phyloP scores from a whole-genome alignment of 2,797 vertebrate species.

The Poeciliopsis gracilis region DNA sequence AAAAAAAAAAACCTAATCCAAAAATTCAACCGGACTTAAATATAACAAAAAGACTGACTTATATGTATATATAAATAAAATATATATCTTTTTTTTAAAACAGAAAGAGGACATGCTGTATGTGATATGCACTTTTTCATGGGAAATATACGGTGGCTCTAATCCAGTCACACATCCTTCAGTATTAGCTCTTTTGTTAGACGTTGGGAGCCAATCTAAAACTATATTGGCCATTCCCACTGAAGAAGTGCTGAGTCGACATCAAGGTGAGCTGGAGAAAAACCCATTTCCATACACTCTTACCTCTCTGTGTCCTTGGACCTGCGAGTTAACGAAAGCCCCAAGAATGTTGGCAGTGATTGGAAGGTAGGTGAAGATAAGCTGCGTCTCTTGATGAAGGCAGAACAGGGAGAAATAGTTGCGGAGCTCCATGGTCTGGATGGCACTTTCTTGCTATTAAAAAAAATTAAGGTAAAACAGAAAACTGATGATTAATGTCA shows the following conservation, averaged over 20 bases:
- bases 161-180: constrained; percentile 14
- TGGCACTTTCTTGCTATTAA: constrained; percentile 93
- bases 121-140: constrained; percentile 6
- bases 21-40: not conserved
- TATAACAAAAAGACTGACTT: not conserved
- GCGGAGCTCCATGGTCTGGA: constrained; percentile 95
- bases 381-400: constrained; percentile 96
- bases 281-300: constrained; percentile 53
- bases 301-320: constrained; percentile 96
- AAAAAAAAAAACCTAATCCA: not conserved
- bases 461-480: constrained; percentile 2
- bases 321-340: constrained; percentile 95
- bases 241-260: constrained; percentile 1
- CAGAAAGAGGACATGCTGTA: not conserved
- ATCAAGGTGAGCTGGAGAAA: constrained; percentile 2
- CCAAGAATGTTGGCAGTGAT: constrained; percentile 94
- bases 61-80: not conserved
- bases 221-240: constrained; percentile 16
- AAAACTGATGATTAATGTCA: not conserved
- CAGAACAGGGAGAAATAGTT: constrained; percentile 98
- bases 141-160: constrained; percentile 24
- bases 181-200: constrained; percentile 34
- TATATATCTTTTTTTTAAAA: constrained; percentile 4
- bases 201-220: constrained; percentile 45
- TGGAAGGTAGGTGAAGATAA: constrained; percentile 94